Evolutionary conservation across 1,140 invertebrate genomes (phyloP).

Genomic region (Brachionus angularis): DNA sequence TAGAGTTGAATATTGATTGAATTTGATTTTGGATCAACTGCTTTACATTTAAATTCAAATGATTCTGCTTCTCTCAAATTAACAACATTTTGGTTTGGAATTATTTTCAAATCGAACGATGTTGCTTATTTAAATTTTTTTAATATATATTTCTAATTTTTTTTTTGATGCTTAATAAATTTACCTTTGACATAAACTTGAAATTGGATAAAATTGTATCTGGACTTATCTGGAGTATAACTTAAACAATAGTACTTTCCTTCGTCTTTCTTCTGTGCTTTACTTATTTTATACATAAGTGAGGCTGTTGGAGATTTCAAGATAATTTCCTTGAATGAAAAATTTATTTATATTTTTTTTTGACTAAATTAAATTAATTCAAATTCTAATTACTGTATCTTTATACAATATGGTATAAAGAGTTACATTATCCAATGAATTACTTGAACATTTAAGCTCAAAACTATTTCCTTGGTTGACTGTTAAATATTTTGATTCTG

Average conservation of each 20-base stretch:
- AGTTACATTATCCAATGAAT: background rate
- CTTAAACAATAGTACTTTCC: background rate
- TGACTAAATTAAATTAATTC: background rate
- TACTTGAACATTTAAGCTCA: background rate
- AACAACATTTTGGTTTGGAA: too few relatives aligned
- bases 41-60: too few relatives aligned
- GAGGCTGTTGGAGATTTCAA: background rate
- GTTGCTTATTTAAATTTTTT: background rate
- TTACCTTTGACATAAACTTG: background rate
- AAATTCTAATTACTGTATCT: background rate
- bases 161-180: background rate
- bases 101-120: too few relatives aligned
- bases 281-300: background rate
- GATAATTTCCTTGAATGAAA: background rate
- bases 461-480: background rate
- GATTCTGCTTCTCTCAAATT: too few relatives aligned
- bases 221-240: background rate
- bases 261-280: background rate
- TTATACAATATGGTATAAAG: background rate
- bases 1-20: too few relatives aligned
- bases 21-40: too few relatives aligned
- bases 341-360: background rate
- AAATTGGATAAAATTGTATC: background rate
- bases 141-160: constrained; percentile 4
- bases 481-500: background rate